A percentile compares a stretch with the other conserved stretches of the same genome.
phyloP scores from a whole-genome alignment of 2,888 invertebrate genomes.

The Lydus trimaculatus region DNA sequence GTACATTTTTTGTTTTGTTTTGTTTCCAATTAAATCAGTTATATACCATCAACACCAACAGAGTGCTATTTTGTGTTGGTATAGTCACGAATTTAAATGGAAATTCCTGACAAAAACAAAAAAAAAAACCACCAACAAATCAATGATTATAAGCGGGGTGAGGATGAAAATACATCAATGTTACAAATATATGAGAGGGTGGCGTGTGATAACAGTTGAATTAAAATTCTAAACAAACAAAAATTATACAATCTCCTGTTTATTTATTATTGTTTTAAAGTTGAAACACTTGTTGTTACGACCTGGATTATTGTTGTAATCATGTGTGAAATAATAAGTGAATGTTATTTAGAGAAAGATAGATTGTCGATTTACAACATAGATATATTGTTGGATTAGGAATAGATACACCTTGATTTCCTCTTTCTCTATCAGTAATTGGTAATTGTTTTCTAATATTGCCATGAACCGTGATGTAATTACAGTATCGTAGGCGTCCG shows the following conservation, averaged over 20 bases:
- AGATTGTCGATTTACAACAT: background rate
- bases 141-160: background rate
- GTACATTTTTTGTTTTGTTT: too few species aligned
- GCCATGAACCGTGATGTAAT: background rate
- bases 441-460: background rate
- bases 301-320: constrained; percentile 25
- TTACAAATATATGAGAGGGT: background rate
- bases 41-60: background rate
- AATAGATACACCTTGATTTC: background rate
- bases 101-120: background rate
- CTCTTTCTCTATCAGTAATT: background rate
- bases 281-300: constrained; percentile 26
- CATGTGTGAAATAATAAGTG: constrained; percentile 2
- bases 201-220: background rate
- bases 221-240: too few species aligned
- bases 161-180: background rate
- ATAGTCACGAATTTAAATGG: background rate
- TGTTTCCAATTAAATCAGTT: background rate
- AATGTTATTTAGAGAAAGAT: constrained; percentile 1
- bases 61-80: background rate
- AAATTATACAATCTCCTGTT: constrained; percentile 12
- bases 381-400: background rate
- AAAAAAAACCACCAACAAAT: background rate
- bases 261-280: constrained; percentile 18
- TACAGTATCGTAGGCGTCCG: background rate